Evolutionary conservation across 1,140 invertebrate genomes (phyloP).

Genomic region (Drosophila chauvacae): DNA sequence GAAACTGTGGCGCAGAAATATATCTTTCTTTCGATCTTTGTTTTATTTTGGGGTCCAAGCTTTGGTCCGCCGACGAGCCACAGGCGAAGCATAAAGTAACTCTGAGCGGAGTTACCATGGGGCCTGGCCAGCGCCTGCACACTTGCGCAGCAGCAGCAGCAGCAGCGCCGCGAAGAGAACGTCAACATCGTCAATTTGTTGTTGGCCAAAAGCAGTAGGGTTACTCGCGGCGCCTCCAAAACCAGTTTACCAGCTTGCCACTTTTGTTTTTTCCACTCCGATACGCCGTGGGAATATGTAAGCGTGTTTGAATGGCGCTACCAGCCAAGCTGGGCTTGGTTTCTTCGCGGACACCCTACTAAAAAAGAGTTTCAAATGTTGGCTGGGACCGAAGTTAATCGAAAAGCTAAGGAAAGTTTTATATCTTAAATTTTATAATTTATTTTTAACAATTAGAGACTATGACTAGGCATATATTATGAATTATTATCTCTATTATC

Average conservation of each 20-base stretch:
- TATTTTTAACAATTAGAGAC: not conserved
- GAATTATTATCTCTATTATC: not conserved
- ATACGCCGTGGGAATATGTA: conserved; percentile 47
- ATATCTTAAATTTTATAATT: not conserved
- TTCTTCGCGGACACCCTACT: conserved; percentile 4
- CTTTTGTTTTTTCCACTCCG: conserved; percentile 43
- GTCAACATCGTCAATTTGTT: conserved; percentile 50
- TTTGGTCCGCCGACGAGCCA: conserved; percentile 34
- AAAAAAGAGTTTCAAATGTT: conserved; percentile 8
- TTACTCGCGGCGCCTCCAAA: conserved; percentile 34
- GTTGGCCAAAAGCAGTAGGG: conserved; percentile 48
- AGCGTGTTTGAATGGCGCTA: conserved; percentile 10
- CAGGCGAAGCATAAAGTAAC: conserved; percentile 49
- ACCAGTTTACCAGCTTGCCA: conserved; percentile 50
- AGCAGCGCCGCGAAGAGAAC: conserved; percentile 44
- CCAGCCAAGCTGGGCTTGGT: conserved; percentile 1
- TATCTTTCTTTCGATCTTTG: conserved; percentile 12
- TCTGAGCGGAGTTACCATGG: conserved; percentile 45
- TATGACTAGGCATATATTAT: no score
- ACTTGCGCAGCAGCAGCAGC: conserved; percentile 48
- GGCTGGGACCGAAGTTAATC: not conserved
- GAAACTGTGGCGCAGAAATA: conserved; percentile 48
- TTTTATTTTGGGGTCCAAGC: conserved; percentile 2
- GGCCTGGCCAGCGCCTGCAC: conserved; percentile 38
- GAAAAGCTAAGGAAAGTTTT: not conserved